Base-by-base conservation (phyloP, 2,113 vertebrate species). In the Amblyopsis rosae region DNA sequence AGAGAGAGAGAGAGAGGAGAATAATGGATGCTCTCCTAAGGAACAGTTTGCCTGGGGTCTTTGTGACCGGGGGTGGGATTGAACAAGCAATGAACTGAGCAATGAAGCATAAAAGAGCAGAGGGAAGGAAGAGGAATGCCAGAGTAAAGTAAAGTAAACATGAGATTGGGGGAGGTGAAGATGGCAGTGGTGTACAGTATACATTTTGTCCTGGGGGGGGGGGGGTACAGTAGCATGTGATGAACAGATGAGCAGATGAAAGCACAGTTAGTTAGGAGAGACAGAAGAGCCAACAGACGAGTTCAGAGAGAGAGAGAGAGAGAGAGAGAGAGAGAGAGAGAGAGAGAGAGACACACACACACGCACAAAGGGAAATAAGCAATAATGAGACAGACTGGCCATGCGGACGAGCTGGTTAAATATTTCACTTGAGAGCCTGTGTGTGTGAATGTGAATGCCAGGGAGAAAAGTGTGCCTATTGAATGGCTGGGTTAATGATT, bases 401-500 rank as follows among this genome's bases (percentile, higher is more conserved):
- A 41, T 1, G 7, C 35, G 4, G 35, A 6, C 35, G 35, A 41
- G 35, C 35, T 41, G 35, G 35, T 41, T 41, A 41, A 6, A 41
- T 41, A 6, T 35, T 61, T 10, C 48, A 50, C 13, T 9, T 26
- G 17, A 48, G 64, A 47, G 50, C 41, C 60, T 65, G 32, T 49
- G 35, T 55, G 69, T 59, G 64, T 58, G 51, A 51, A n/a, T 51
- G 58, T 35, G 51, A 45, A 59, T 70, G 78, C 48, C 50, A 82
- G 70, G 32, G 4, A 76, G 71, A 59, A 73, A 80, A 90, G 87
- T 90, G 86, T 87, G 87, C 83, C 86, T 82, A 80, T 86, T 88
- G 87, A 81, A 84, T 81, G 73, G 76, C 60, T 68, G 7, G 81
- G 88, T 91, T 90, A 90, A 91, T 91, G 86, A 91, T 89, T 91